A percentile compares a stretch with the other conserved stretches of the same genome.
Conservation (phyloP, 2,888 invertebrate genomes). For the Pheosia tremula region DNA sequence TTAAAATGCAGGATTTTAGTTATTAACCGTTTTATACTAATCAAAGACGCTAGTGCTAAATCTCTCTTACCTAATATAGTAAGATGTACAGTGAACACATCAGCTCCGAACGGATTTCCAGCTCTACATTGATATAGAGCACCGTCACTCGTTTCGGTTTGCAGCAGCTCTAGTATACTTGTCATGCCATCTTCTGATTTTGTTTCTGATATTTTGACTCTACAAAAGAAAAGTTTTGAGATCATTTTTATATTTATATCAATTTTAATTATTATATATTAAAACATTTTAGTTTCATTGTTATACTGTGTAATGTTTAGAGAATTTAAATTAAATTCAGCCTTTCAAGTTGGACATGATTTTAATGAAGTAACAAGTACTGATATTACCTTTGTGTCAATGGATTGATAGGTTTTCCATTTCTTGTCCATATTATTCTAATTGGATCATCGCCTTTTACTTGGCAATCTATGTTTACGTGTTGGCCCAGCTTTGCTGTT, state of each 20-base stretch:
- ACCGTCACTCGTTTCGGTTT: slow-evolving; percentile 74
- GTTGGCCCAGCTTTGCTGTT: slow-evolving; percentile 90
- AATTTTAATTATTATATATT: not conserved
- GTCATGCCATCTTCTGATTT: slow-evolving; percentile 76
- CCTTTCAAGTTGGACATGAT: too few species aligned
- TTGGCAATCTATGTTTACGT: slow-evolving; percentile 90
- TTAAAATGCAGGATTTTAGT: too few species aligned
- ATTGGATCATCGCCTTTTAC: slow-evolving; percentile 94
- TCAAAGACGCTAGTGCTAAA: not conserved
- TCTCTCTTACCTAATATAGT: slow-evolving; percentile 71
- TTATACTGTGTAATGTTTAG: too few species aligned
- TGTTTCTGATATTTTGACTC: slow-evolving; percentile 77
- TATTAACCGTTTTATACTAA: too few species aligned
- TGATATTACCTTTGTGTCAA: slow-evolving; percentile 71
- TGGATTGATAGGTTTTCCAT: slow-evolving; percentile 88
- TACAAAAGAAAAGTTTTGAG: slow-evolving; percentile 24
- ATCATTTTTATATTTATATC: not conserved
- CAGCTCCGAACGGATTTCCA: slow-evolving; percentile 77
- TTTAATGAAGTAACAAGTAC: too few species aligned
- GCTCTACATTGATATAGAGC: slow-evolving; percentile 79
- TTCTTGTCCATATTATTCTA: slow-evolving; percentile 91
- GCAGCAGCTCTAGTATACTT: slow-evolving; percentile 68
- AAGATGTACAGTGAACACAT: slow-evolving; percentile 68
- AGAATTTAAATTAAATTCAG: too few species aligned
- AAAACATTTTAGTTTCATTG: too few species aligned